phyloP scores from a whole-genome alignment of 2,113 vertebrate genomes.

The Gasterosteus nipponicus region DNA sequence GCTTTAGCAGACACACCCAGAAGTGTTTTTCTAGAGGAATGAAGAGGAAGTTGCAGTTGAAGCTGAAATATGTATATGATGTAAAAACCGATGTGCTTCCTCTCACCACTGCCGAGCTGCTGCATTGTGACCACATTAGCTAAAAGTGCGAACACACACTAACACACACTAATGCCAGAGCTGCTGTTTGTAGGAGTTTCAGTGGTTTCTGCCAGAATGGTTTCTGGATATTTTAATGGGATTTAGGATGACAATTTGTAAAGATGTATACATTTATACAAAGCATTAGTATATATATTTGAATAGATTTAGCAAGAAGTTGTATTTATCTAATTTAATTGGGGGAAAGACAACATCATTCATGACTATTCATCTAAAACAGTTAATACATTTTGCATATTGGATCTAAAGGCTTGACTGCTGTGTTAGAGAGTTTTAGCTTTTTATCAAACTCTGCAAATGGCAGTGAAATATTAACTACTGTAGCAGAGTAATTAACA shows the following conservation, averaged over 20 bases:
- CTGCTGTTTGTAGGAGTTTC: background rate
- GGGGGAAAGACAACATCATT: background rate
- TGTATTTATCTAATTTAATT: background rate
- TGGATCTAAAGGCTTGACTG: background rate
- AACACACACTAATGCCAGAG: background rate
- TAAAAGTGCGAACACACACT: background rate
- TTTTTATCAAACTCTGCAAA: background rate
- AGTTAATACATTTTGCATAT: background rate
- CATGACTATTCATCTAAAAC: background rate
- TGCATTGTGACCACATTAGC: constrained; percentile 25
- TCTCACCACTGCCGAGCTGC: constrained; percentile 7
- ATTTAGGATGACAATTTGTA: background rate
- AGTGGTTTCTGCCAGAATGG: background rate
- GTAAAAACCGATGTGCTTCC: constrained; percentile 26
- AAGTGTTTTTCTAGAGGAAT: constrained; percentile 1
- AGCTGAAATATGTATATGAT: constrained; percentile 57
- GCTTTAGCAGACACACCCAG: background rate
- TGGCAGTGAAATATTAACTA: background rate
- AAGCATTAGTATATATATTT: background rate
- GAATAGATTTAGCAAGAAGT: background rate
- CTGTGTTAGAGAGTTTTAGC: background rate
- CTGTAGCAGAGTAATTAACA: background rate
- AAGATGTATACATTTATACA: background rate
- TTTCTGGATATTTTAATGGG: background rate
- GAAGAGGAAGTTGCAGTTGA: constrained; percentile 44